Evolutionary conservation across 2,888 invertebrate species (phyloP).

Genomic region (Caenorhabditis becei): DNA sequence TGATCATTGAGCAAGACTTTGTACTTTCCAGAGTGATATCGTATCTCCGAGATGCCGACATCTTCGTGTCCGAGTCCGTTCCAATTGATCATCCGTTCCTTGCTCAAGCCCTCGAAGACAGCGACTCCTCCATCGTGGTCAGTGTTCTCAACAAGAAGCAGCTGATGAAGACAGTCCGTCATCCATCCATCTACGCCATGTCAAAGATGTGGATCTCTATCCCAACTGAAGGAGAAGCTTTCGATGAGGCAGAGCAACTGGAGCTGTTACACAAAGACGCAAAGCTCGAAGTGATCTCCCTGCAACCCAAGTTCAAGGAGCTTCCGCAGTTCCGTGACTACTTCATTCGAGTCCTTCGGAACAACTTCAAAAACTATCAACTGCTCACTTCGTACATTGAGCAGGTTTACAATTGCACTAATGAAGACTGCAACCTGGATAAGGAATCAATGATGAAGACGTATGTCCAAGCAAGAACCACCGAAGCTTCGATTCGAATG

Average conservation of each 20-base stretch:
- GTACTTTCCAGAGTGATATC: constrained; percentile 58
- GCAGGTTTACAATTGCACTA: constrained; percentile 74
- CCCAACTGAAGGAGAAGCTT: constrained; percentile 72
- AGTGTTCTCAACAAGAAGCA: constrained; percentile 71
- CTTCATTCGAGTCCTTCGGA: constrained; percentile 78
- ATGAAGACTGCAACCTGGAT: constrained; percentile 64
- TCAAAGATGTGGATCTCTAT: constrained; percentile 73
- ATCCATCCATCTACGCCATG: constrained; percentile 62
- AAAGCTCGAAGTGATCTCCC: constrained; percentile 65
- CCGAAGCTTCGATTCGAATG: constrained; percentile 76
- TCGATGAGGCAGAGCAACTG: constrained; percentile 67
- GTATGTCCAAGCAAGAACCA: constrained; percentile 69
- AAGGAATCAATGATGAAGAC: constrained; percentile 62
- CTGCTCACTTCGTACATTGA: constrained; percentile 79
- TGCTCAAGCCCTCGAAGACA: constrained; percentile 71
- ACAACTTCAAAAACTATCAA: constrained; percentile 80
- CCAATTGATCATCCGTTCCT: constrained; percentile 73
- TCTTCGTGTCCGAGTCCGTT: constrained; percentile 75
- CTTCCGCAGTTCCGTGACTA: constrained; percentile 78
- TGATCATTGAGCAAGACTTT: too few relatives aligned
- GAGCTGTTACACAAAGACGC: constrained; percentile 61
- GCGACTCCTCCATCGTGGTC: constrained; percentile 75
- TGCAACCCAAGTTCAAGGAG: constrained; percentile 73
- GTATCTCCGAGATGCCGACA: constrained; percentile 70
- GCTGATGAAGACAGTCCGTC: constrained; percentile 53